Base-by-base conservation (phyloP, 2,113 vertebrate genomes). In the Myrmophylax atrothorax region DNA sequence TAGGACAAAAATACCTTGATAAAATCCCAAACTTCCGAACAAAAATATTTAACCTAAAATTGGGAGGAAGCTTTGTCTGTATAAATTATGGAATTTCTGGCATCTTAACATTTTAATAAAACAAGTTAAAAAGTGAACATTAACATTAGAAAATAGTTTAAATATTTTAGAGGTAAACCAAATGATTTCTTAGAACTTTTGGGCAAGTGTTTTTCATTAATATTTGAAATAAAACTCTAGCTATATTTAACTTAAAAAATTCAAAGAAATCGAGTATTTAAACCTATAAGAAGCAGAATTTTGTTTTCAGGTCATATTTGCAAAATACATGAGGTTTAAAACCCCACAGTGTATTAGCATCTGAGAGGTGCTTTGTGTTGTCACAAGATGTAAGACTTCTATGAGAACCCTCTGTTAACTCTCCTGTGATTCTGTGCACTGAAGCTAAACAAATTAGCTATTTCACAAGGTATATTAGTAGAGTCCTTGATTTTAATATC, bases 241-340 rank as follows among this genome's bases (percentile, higher is more conserved):
- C 3, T 42, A 90, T 69, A 86, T 96, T 73, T 70, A 94, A 50
- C 46, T 93, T 53, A 73, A 0, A 89, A 70, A 80, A 91, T 93
- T 94, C 35, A 93, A 94, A 91, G 40, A 94, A 92, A 80, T 37
- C 0, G 28, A 46, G 5, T 64, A 62, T 72, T 94, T 62, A 91
- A 93, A 94, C 29, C 22, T 79, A 24, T 52, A 88, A 92, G 64
- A 95, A 91, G 18, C 7, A 76, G 35, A 85, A 94, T 87, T 87
- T 90, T 89, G 18, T 96, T 97, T 97, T 96, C 94, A 96, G 97
- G 94, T 96, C 96, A 94, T 94, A 91, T 95, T 93, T 97, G 94
- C 88, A 96, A 97, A 96, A 97, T 96, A 73, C 38, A 96, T 97
- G 93, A 97, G 79, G 20, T 88, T 96, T 96, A 96, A 96, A 97